These are phyloP conservation scores for Ormyrus labotus DNA, from an alignment of 2,888 invertebrate genomes.

Conservation along the genomic window DNA sequence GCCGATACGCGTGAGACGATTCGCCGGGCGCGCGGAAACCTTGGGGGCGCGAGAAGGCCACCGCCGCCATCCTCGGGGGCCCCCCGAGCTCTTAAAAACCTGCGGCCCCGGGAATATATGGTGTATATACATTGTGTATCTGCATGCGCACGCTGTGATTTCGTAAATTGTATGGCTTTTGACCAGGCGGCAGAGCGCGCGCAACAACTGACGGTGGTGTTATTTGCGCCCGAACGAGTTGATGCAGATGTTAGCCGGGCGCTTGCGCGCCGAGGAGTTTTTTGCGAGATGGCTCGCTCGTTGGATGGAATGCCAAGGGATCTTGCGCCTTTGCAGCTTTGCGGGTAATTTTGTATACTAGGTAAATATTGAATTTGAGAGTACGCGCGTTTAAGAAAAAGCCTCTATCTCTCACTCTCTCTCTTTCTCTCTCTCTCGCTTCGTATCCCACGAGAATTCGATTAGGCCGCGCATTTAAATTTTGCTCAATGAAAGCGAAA, in stretches of 20 bases:
- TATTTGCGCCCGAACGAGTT: no score
- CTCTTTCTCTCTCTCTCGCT: no score
- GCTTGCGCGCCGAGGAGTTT: background rate
- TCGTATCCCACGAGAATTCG: no score
- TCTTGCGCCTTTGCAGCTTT: background rate
- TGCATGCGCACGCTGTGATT: conserved; percentile 16
- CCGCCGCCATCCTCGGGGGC: background rate
- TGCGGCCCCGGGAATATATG: background rate
- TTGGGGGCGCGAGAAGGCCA: no score
- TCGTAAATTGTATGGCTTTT: conserved; percentile 27
- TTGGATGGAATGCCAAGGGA: background rate
- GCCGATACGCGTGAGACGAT: no score
- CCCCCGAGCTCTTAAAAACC: background rate
- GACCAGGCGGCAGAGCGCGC: background rate
- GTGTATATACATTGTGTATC: background rate
- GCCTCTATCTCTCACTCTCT: no score
- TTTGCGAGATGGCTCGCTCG: background rate
- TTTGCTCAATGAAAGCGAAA: background rate
- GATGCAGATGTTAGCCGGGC: no score
- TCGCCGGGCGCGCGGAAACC: no score
- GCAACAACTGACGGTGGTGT: background rate
- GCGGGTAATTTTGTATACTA: no score
- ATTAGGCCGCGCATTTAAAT: no score
- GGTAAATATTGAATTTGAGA: no score
- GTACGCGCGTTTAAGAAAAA: no score